Evolutionary conservation across 2,888 invertebrate genomes (phyloP), one percentile per base, ranked within the genome.

Genomic region (Patella ulyssiponensis): DNA sequence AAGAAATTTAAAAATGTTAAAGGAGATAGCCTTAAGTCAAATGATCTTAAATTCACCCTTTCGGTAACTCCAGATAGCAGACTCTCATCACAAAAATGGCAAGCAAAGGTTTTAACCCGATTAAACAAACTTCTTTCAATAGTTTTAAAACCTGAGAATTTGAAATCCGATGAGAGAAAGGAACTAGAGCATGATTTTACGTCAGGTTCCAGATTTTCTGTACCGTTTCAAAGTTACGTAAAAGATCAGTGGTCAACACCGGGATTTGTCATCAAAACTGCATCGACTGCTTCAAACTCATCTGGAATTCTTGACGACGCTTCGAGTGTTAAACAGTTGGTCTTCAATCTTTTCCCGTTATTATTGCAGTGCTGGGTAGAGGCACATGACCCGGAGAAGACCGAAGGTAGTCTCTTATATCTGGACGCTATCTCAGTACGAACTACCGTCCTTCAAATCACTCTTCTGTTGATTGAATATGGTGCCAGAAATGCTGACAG

Each of bases 331-430:
- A 92, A 93, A 77, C 93, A 93, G 74, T 95, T 96, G 89, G 93
- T 95, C 53, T 93, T 94, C 79, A 94, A 94, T 56, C 92, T 97
- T 71, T 93, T 96, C 92, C 96, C 96, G 0, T 92, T 97, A 44
- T 93, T 97, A 77, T 94, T 95, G 89, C 96, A 96, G 90, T 95
- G 95, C 74, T 97, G 97, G 96, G 91, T 96, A 44, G 97, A 97
- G 93, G 95, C 86, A 27, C 80, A 83, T 20, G 85, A 88, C 15
- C 75, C 81, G 9, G 77, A 81, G 73, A 73, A 71, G 20, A 69
- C 51, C 11, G 52, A 76, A 52, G 73, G 73, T 4, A 73, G 52
- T 53, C 73, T 73, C 73, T 73, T 44, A 20, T 54, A 53, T 20
- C 20, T 54, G 11, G 54, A 52, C 0, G 53, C 51, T n/a, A 73